A percentile compares a stretch with the other conserved stretches of the same genome.
phyloP scores from a whole-genome alignment of 2,113 vertebrate genomes.

The Callospermophilus lateralis region DNA sequence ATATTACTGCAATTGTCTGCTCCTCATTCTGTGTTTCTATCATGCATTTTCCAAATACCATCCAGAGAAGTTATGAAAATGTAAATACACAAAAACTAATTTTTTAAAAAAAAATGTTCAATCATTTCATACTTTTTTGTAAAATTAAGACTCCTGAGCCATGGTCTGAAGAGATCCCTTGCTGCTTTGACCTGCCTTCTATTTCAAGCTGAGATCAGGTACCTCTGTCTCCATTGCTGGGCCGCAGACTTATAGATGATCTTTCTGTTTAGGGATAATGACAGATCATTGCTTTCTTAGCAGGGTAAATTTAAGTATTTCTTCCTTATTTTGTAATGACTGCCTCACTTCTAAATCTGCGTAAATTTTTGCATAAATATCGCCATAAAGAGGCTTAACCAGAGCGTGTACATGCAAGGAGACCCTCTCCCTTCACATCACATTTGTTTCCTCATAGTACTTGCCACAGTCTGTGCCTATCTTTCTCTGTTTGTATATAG shows the following conservation, averaged over 20 bases:
- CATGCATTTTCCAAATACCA: neutral
- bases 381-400: neutral
- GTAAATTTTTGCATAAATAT: neutral
- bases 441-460: neutral
- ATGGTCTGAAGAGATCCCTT: neutral
- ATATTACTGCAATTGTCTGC: neutral
- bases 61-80: neutral
- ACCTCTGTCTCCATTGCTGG: neutral
- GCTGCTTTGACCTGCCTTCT: fast-evolving
- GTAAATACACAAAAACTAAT: neutral
- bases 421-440: neutral
- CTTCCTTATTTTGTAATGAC: neutral
- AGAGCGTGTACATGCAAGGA: neutral
- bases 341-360: neutral
- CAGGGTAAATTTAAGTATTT: neutral
- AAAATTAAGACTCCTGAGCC: neutral
- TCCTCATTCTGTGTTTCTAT: neutral
- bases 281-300: neutral
- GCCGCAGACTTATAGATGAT: neutral
- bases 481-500: neutral
- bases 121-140: neutral
- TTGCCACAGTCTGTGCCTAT: neutral
- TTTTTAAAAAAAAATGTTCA: neutral
- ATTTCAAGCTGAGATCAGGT: neutral
- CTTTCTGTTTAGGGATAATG: neutral